These are phyloP conservation scores for Channa maculata DNA, from an alignment of 2,113 vertebrate species.

Conservation along the genomic window DNA sequence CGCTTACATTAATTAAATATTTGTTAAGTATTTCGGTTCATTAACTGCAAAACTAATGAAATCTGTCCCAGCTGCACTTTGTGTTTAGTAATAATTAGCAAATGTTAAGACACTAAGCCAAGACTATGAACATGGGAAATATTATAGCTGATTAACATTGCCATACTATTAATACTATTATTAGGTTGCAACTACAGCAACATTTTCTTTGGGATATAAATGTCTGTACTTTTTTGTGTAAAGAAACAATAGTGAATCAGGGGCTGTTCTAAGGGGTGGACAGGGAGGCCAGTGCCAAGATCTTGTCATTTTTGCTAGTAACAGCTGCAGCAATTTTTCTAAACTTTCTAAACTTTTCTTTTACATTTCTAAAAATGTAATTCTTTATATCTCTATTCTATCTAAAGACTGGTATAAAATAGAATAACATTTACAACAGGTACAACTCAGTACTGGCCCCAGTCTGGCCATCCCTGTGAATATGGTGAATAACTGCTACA, in stretches of 20 bases:
- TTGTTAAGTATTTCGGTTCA: neutral
- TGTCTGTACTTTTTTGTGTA: neutral
- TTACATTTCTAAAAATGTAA: no score
- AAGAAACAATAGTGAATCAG: neutral
- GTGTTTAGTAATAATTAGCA: neutral
- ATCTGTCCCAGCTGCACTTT: neutral
- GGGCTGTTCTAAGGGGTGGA: no score
- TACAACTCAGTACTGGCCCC: neutral
- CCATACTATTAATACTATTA: neutral
- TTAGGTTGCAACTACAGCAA: neutral
- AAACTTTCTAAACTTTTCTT: no score
- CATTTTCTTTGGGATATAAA: no score
- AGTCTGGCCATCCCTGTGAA: no score
- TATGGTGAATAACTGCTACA: no score
- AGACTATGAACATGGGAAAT: neutral
- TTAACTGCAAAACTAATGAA: neutral
- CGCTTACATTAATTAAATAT: neutral
- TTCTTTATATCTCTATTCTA: no score
- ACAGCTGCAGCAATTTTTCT: no score
- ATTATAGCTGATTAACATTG: neutral
- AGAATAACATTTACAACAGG: no score
- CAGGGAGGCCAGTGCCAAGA: no score
- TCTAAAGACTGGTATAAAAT: no score
- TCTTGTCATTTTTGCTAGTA: no score
- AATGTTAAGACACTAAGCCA: neutral